A percentile compares a stretch with the other conserved stretches of the same genome.
Conservation (phyloP, 2,113 vertebrate species). For the Brachyhypopomus gauderio region DNA sequence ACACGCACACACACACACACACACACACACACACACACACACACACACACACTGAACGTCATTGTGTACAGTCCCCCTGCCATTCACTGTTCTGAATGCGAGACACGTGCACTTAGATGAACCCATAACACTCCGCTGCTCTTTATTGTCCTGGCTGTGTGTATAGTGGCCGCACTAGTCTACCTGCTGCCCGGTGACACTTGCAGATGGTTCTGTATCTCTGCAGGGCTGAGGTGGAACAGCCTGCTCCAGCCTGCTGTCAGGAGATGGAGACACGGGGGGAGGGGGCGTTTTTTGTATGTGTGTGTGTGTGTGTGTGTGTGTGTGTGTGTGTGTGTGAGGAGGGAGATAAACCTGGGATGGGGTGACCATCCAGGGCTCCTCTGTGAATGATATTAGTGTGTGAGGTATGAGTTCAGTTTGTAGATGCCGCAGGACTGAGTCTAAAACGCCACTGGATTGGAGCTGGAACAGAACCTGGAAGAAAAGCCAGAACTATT, state of each 20-base stretch:
- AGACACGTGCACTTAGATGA: conserved; percentile 19
- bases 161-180: conserved; percentile 33
- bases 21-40: neutral
- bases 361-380: neutral
- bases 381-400: neutral
- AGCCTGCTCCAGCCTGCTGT: neutral
- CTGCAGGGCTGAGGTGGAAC: conserved; percentile 3
- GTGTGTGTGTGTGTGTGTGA: too few species aligned
- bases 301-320: too few species aligned
- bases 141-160: conserved; percentile 55
- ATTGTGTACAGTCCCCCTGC: neutral
- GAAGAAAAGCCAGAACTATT: too few species aligned
- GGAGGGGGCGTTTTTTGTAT: too few species aligned
- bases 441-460: too few species aligned
- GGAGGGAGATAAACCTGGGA: neutral
- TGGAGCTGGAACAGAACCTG: too few species aligned
- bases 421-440: neutral
- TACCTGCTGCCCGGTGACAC: conserved; percentile 27
- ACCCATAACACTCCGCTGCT: conserved; percentile 30
- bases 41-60: neutral
- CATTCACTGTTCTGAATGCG: neutral
- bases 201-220: conserved; percentile 43
- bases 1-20: neutral
- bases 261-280: neutral
- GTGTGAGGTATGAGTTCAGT: neutral